Percentiles rank a stretch among this genome's conserved stretches.
Conservation (phyloP, 2,797 vertebrate species). For the Sebastes diaconus region DNA sequence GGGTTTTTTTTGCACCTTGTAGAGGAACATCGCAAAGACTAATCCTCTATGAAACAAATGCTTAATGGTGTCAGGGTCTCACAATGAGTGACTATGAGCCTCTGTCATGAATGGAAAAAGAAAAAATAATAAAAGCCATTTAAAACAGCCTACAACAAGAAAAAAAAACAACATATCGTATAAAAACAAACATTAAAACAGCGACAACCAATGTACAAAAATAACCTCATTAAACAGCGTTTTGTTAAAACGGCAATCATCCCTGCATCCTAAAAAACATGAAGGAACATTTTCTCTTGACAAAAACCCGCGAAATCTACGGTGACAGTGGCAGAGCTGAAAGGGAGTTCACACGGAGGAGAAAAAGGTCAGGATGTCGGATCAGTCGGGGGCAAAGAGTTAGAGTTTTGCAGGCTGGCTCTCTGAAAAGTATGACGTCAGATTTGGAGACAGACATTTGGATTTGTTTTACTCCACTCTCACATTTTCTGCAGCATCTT, state of each 20-base stretch:
- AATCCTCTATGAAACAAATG: conserved; percentile 50
- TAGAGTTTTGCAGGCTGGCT: not conserved
- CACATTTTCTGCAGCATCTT: conserved; percentile 3
- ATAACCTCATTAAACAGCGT: conserved; percentile 51
- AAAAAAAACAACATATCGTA: conserved; percentile 35
- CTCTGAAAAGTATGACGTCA: conserved; percentile 21
- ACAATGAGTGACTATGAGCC: conserved; percentile 35
- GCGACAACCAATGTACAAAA: conserved; percentile 69
- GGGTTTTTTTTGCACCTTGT: conserved; percentile 37
- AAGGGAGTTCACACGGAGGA: conserved; percentile 18
- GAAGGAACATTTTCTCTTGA: conserved; percentile 19
- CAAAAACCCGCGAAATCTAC: conserved; percentile 2
- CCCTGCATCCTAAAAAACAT: conserved; percentile 14
- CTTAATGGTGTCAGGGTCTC: conserved; percentile 46
- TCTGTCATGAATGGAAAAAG: conserved; percentile 4
- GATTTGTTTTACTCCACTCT: conserved; percentile 19
- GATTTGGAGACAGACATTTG: not conserved
- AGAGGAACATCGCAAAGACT: conserved; percentile 42
- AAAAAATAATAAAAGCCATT: conserved; percentile 1
- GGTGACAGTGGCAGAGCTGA: conserved; percentile 20
- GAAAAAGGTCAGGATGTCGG: conserved; percentile 21
- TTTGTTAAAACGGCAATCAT: conserved; percentile 62
- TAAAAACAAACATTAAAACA: conserved; percentile 68
- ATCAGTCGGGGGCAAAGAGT: conserved; percentile 20
- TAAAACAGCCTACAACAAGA: conserved; percentile 33